These are phyloP conservation scores for Turnix velox DNA, from an alignment of 2,113 vertebrate genomes.

Conservation along the genomic window DNA sequence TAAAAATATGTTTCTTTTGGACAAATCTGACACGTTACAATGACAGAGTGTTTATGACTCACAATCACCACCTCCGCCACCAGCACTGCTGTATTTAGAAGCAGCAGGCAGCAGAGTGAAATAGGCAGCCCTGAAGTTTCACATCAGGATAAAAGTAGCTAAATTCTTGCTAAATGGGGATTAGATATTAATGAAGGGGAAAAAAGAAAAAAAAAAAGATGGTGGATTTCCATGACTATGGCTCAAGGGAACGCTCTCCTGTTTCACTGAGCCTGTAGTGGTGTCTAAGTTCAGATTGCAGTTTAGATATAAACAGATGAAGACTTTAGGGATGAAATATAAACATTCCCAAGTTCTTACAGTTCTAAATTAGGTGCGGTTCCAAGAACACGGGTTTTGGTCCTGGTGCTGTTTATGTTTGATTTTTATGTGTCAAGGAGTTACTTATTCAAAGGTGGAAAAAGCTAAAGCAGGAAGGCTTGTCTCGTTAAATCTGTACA, in stretches of 20 bases:
- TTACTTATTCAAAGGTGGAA: conserved; percentile 67
- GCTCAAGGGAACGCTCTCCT: conserved; percentile 62
- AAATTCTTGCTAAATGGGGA: conserved; percentile 63
- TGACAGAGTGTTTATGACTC: conserved; percentile 72
- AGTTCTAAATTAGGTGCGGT: conserved; percentile 57
- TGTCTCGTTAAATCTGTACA: conserved; percentile 61
- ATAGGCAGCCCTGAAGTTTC: conserved; percentile 68
- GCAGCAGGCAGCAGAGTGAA: conserved; percentile 61
- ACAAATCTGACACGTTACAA: conserved; percentile 64
- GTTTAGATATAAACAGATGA: conserved; percentile 71
- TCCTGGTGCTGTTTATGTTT: conserved; percentile 57
- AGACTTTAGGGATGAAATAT: conserved; percentile 65
- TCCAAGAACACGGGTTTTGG: conserved; percentile 48
- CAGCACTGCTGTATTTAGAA: conserved; percentile 70
- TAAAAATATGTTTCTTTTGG: conserved; percentile 72
- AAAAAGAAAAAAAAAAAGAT: too few relatives aligned
- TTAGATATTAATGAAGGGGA: conserved; percentile 66
- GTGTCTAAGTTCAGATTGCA: conserved; percentile 70
- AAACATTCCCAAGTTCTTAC: conserved; percentile 69
- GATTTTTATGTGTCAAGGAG: conserved; percentile 62
- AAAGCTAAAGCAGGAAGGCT: conserved; percentile 59
- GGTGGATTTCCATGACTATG: conserved; percentile 65
- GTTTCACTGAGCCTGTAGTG: conserved; percentile 46
- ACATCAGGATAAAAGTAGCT: conserved; percentile 67
- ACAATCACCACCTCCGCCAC: conserved; percentile 56